Conservation (phyloP, 2,888 invertebrate genomes). For the Microctonus brassicae region DNA sequence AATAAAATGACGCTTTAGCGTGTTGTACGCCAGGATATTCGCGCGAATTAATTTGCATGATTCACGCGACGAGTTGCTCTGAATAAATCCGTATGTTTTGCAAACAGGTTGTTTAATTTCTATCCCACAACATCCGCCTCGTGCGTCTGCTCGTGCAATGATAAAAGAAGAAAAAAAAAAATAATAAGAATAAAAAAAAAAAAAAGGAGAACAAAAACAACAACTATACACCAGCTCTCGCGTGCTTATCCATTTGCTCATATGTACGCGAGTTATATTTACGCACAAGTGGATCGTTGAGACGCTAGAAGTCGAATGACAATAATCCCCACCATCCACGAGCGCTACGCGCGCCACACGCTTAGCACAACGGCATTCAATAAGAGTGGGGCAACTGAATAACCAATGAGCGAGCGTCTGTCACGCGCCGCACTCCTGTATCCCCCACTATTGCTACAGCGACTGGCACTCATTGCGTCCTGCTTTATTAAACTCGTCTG, state of each 20-base stretch:
- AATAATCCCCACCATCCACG: conserved; percentile 47
- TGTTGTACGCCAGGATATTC: neutral
- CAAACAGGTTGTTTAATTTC: conserved; percentile 56
- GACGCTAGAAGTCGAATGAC: conserved; percentile 46
- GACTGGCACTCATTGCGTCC: conserved; percentile 28
- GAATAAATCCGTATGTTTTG: conserved; percentile 55
- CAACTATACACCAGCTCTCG: conserved; percentile 18
- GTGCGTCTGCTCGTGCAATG: conserved; percentile 54
- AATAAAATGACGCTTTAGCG: neutral
- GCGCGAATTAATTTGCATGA: neutral
- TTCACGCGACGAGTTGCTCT: conserved; percentile 14
- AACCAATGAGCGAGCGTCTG: conserved; percentile 58
- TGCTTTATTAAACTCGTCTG: neutral
- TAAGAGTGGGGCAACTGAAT: conserved; percentile 46
- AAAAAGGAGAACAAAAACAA: neutral
- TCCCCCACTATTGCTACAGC: conserved; percentile 59
- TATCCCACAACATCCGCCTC: conserved; percentile 60
- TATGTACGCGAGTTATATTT: neutral
- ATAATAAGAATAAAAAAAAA: too few relatives aligned
- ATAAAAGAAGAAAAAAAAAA: neutral
- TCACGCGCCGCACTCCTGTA: conserved; percentile 66
- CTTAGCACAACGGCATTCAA: conserved; percentile 47
- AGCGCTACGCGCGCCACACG: conserved; percentile 59
- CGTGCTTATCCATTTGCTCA: conserved; percentile 31
- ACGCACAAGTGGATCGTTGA: conserved; percentile 26